Percentiles rank a stretch among this genome's conserved stretches.
Conservation (phyloP, 2,113 vertebrate genomes). For the Erinaceus europaeus region DNA sequence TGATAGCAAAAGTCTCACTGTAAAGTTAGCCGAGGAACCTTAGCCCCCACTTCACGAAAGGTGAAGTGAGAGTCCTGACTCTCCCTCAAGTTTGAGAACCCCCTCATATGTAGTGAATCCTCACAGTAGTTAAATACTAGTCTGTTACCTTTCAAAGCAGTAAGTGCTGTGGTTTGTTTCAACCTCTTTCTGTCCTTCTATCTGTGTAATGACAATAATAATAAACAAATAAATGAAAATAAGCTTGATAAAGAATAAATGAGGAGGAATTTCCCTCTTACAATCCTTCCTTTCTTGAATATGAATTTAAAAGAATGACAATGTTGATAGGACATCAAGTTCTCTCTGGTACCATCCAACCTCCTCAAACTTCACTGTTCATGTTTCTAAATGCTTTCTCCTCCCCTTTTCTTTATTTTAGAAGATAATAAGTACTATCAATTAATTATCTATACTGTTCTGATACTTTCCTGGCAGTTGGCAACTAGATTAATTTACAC, state of each 20-base stretch:
- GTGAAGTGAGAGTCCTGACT: too few relatives aligned
- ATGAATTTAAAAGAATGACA: background rate
- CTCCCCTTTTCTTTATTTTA: constrained; percentile 57
- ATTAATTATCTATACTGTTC: constrained; percentile 49
- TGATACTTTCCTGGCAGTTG: constrained; percentile 73
- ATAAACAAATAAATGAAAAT: background rate
- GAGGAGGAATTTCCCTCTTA: background rate
- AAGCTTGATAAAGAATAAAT: background rate
- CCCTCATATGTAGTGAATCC: too few relatives aligned
- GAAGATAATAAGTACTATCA: constrained; percentile 73
- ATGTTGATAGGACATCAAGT: accelerated
- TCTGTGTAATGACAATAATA: too few relatives aligned
- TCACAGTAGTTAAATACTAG: too few relatives aligned
- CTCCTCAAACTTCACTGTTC: constrained; percentile 5
- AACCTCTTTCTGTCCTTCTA: too few relatives aligned
- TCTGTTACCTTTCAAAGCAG: too few relatives aligned
- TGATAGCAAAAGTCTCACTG: too few relatives aligned
- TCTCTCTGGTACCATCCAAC: background rate
- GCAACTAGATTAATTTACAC: constrained; percentile 75
- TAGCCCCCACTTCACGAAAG: too few relatives aligned
- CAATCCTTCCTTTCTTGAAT: background rate
- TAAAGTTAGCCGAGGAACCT: too few relatives aligned
- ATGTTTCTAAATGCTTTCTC: constrained; percentile 65
- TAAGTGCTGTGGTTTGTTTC: too few relatives aligned
- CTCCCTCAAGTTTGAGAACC: too few relatives aligned